These are phyloP conservation scores for Lepisosteus oculatus DNA, from an alignment of 2,113 vertebrate species.

Conservation along the genomic window DNA sequence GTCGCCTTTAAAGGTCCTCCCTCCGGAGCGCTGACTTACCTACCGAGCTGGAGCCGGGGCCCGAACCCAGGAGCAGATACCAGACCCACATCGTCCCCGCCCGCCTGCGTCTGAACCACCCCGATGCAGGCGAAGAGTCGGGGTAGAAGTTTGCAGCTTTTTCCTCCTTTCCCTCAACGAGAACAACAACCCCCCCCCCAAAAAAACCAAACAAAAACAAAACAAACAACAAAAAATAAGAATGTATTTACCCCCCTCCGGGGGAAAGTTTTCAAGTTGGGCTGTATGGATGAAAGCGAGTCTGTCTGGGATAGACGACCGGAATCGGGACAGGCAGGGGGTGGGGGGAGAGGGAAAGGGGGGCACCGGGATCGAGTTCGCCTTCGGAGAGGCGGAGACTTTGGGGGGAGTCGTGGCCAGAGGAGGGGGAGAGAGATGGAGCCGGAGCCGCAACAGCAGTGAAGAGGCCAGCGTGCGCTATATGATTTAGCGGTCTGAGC, in stretches of 20 bases:
- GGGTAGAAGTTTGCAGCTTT: constrained; percentile 18
- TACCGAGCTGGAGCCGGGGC: constrained; percentile 64
- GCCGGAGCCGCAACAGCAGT: too few relatives aligned
- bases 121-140: constrained; percentile 49
- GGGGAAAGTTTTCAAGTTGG: constrained; percentile 23
- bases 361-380: constrained; percentile 42
- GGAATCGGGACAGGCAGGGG: constrained; percentile 23
- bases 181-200: too few relatives aligned
- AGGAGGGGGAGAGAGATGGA: too few relatives aligned
- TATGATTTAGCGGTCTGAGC: too few relatives aligned
- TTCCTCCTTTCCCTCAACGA: constrained; percentile 15
- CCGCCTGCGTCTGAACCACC: constrained; percentile 44
- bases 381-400: constrained; percentile 54
- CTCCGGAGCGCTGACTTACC: constrained; percentile 57
- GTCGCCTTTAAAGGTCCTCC: neutral
- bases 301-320: constrained; percentile 30
- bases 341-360: constrained; percentile 33
- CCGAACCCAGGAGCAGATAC: constrained; percentile 75
- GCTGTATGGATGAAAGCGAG: constrained; percentile 19
- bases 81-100: constrained; percentile 76
- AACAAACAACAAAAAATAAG: neutral
- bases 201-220: too few relatives aligned
- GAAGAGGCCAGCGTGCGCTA: too few relatives aligned
- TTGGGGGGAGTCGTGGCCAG: constrained; percentile 27
- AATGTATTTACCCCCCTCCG: constrained; percentile 8